These are phyloP conservation scores for Stictocephala bisonia DNA, from an alignment of 2,888 invertebrate species.

Conservation along the genomic window DNA sequence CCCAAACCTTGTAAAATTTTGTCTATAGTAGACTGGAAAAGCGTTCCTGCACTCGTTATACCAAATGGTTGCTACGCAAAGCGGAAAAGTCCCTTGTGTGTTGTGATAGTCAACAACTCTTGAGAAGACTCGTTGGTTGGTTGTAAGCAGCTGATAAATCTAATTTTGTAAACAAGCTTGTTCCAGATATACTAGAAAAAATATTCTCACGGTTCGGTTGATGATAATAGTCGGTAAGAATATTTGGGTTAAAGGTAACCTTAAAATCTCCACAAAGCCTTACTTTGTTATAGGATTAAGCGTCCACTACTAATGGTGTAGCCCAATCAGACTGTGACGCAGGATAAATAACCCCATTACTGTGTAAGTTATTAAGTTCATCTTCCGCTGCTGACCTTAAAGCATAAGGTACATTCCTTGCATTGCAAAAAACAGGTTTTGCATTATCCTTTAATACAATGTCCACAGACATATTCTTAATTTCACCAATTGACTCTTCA, in stretches of 20 bases:
- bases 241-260: not conserved
- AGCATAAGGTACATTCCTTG: not conserved
- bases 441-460: slow-evolving; percentile 5
- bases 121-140: not conserved
- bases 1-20: slow-evolving; percentile 54
- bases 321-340: not conserved
- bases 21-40: slow-evolving; percentile 54
- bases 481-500: slow-evolving; percentile 2
- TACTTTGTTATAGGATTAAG: not conserved
- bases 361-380: not conserved
- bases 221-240: not conserved
- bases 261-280: slow-evolving; percentile 16
- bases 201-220: not conserved
- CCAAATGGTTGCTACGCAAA: slow-evolving; percentile 19
- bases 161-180: not conserved
- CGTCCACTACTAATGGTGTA: not conserved
- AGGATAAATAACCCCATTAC: slow-evolving; percentile 8
- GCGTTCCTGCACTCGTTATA: slow-evolving; percentile 44
- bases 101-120: slow-evolving; percentile 1
- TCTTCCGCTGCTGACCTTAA: not conserved
- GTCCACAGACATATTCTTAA: slow-evolving; percentile 11
- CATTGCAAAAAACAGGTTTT: slow-evolving; percentile 5
- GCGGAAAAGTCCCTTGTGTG: slow-evolving; percentile 37
- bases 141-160: not conserved
- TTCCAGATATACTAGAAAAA: not conserved